Conservation (phyloP, 2,113 vertebrate genomes). For the Excalfactoria chinensis region DNA sequence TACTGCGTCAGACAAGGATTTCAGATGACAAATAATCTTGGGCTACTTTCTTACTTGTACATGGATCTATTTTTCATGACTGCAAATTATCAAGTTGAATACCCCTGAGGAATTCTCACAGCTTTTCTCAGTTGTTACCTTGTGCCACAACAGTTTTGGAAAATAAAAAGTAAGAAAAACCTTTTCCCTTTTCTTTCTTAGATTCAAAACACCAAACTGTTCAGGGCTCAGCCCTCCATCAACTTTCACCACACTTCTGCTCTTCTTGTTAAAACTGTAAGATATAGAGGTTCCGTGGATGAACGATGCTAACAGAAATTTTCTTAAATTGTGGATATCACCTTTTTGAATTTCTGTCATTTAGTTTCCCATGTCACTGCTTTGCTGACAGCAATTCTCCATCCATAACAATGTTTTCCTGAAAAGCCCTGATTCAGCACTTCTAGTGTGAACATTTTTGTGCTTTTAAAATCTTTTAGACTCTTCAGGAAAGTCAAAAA, state of each 20-base stretch:
- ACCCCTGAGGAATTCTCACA: background rate
- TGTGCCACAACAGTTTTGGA: background rate
- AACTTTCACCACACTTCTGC: background rate
- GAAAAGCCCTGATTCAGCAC: background rate
- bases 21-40: background rate
- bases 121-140: background rate
- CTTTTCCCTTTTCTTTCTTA: background rate
- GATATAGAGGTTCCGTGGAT: background rate
- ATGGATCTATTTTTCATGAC: background rate
- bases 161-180: background rate
- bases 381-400: background rate
- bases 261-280: background rate
- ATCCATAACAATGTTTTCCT: background rate
- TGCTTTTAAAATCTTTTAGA: constrained; percentile 33
- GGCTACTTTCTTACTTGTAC: background rate
- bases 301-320: background rate
- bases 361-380: background rate
- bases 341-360: background rate
- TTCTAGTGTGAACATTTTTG: background rate
- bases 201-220: background rate
- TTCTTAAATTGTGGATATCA: background rate
- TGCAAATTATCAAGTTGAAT: background rate
- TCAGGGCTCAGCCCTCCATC: background rate
- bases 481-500: constrained; percentile 5
- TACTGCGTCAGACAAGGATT: background rate